A percentile compares a stretch with the other conserved stretches of the same genome.
phyloP scores from a whole-genome alignment of 2,113 vertebrate species.

The Hipposideros armiger region DNA sequence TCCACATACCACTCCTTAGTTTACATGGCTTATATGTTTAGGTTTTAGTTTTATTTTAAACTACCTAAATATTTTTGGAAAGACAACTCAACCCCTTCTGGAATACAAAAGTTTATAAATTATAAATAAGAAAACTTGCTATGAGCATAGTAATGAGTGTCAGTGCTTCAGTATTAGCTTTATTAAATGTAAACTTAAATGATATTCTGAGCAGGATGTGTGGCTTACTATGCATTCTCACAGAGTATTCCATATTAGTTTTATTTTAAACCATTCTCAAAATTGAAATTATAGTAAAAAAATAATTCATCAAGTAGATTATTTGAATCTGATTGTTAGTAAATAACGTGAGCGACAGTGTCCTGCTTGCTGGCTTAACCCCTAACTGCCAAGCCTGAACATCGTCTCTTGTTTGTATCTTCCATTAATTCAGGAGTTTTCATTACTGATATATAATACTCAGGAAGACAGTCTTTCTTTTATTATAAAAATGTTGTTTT shows the following conservation, averaged over 20 bases:
- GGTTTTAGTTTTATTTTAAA: not conserved
- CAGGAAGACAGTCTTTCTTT: not conserved
- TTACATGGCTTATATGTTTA: not conserved
- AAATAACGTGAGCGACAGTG: not conserved
- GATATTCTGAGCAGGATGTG: not conserved
- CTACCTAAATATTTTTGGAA: not conserved
- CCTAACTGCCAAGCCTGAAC: not conserved
- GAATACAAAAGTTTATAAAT: not conserved
- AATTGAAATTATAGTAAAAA: not conserved
- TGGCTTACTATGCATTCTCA: not conserved
- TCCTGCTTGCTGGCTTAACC: not conserved
- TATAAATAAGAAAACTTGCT: not conserved
- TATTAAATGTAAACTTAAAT: not conserved
- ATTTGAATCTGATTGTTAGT: not conserved
- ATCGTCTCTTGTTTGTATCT: not conserved
- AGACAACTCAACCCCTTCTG: not conserved
- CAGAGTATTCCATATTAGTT: not conserved
- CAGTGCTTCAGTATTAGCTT: not conserved
- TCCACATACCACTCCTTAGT: not conserved
- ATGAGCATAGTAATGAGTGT: not conserved
- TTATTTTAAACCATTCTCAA: constrained; percentile 40
- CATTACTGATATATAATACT: not conserved
- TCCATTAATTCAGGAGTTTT: not conserved
- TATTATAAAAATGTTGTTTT: not conserved
- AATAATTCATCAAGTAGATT: not conserved